phyloP scores from a whole-genome alignment of 1,140 invertebrate species.

The Micrasema minimum region DNA sequence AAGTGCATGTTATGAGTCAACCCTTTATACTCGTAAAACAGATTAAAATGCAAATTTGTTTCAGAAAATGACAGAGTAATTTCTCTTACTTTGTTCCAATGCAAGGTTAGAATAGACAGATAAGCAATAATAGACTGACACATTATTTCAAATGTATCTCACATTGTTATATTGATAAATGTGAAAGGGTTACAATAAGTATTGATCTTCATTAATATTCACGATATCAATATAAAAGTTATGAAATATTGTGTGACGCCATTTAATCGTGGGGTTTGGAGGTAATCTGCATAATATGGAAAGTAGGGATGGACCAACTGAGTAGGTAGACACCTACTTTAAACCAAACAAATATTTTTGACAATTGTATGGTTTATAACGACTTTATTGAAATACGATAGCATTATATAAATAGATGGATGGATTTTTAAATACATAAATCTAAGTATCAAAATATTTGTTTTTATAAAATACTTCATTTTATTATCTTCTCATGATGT shows the following conservation, averaged over 20 bases:
- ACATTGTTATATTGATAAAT: constrained; percentile 35
- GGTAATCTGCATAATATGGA: constrained; percentile 44
- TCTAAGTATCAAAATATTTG: no score
- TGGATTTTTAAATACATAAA: not conserved
- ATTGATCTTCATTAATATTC: constrained; percentile 49
- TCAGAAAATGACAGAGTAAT: not conserved
- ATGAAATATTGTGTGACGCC: constrained; percentile 40
- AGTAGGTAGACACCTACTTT: not conserved
- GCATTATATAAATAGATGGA: not conserved
- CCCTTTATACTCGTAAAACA: no score
- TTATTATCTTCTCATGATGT: no score
- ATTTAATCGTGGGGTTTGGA: constrained; percentile 49
- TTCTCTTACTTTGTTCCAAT: constrained; percentile 27
- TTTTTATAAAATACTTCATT: no score
- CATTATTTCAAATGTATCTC: constrained; percentile 1
- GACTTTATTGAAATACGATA: no score
- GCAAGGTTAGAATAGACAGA: constrained; percentile 47
- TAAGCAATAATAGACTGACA: constrained; percentile 40
- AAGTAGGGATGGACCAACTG: constrained; percentile 17
- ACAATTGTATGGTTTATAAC: no score
- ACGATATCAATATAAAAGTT: constrained; percentile 41
- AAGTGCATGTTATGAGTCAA: no score
- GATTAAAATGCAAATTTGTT: no score
- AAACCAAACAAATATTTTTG: not conserved
- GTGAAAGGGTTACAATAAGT: constrained; percentile 16